Evolutionary conservation across 2,797 vertebrate genomes (phyloP).

Genomic region (Acanthurus lineatus): DNA sequence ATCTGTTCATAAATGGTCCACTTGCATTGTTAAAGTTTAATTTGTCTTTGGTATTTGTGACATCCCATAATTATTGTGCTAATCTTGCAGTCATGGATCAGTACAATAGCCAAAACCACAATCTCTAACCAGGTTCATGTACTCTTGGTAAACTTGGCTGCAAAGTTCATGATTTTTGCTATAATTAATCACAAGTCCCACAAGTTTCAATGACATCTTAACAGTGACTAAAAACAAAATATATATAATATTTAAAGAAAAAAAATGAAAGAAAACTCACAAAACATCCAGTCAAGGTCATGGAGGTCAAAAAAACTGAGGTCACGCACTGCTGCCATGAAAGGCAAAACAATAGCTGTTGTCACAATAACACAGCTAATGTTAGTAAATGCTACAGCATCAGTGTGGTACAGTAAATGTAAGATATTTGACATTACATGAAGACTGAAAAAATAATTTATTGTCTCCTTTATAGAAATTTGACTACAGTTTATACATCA

Average conservation of each 20-base stretch:
- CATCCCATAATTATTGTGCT: not conserved
- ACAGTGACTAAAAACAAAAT: not conserved
- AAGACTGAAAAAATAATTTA: constrained; percentile 79
- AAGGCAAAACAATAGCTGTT: constrained; percentile 6
- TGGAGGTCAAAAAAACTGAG: constrained; percentile 33
- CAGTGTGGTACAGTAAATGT: constrained; percentile 4
- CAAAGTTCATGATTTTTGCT: not conserved
- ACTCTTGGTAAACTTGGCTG: not conserved
- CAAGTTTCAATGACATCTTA: not conserved
- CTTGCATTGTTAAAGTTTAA: not conserved
- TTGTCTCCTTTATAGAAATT: constrained; percentile 66
- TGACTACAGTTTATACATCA: constrained; percentile 63
- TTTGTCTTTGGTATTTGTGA: not conserved
- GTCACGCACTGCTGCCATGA: constrained; percentile 25
- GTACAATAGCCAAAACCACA: no score
- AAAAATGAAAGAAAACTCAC: not conserved
- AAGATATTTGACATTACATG: constrained; percentile 31
- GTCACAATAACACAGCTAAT: not conserved
- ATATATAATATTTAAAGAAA: not conserved
- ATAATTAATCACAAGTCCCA: not conserved
- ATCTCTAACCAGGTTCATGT: not conserved
- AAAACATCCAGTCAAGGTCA: constrained; percentile 6
- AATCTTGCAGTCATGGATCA: not conserved
- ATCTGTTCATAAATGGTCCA: not conserved
- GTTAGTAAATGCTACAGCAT: constrained; percentile 18